Evolutionary conservation across 2,888 invertebrate genomes (phyloP).

Genomic region (Pseudococcus longispinus): DNA sequence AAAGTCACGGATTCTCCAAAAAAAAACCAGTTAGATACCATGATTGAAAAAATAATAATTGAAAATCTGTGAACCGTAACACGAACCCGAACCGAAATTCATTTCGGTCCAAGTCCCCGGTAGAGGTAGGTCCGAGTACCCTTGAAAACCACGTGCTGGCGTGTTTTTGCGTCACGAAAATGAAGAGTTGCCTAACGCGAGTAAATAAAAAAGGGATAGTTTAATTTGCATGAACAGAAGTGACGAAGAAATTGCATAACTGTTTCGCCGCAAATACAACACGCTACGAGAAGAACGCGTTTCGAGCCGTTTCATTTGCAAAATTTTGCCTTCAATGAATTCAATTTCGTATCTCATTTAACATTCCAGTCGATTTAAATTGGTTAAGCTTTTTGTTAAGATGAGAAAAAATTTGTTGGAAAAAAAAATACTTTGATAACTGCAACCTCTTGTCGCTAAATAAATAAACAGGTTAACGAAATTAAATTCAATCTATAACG

Average conservation of each 20-base stretch:
- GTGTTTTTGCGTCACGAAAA: not conserved
- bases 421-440: not conserved
- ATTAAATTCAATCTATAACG: constrained; percentile 24
- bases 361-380: constrained; percentile 22
- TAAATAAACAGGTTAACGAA: constrained; percentile 29
- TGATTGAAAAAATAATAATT: no score
- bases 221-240: not conserved
- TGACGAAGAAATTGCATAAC: constrained; percentile 10
- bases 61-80: no score
- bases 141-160: no score
- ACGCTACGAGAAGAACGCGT: not conserved
- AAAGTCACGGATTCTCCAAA: no score
- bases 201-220: not conserved
- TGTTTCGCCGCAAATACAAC: constrained; percentile 20
- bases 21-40: no score
- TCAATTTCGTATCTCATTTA: constrained; percentile 19
- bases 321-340: not conserved
- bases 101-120: no score
- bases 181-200: not conserved
- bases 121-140: no score
- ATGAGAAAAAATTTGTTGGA: not conserved
- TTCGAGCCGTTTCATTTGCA: not conserved
- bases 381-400: not conserved
- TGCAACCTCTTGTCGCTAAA: constrained; percentile 19
- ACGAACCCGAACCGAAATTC: no score